These are phyloP conservation scores for Leptinotarsa tumamoca DNA, from an alignment of 2,888 invertebrate species.

Conservation along the genomic window DNA sequence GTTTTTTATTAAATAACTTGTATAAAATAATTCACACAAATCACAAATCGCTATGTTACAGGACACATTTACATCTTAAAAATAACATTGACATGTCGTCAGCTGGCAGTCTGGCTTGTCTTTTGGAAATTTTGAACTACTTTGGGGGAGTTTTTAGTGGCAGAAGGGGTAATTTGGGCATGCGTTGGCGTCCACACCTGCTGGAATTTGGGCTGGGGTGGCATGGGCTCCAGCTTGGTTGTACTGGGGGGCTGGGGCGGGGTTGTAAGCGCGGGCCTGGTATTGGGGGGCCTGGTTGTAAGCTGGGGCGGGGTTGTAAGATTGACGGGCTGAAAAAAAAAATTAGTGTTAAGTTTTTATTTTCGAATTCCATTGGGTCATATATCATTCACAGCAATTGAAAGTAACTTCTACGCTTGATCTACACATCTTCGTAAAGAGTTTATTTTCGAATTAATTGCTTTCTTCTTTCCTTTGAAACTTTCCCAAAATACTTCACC, in stretches of 20 bases:
- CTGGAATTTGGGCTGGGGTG: conserved; percentile 57
- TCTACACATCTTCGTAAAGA: no score
- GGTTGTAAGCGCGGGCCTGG: conserved; percentile 29
- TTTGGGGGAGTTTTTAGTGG: conserved; percentile 39
- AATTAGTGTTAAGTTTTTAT: no score
- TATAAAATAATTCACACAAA: conserved; percentile 46
- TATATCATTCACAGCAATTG: no score
- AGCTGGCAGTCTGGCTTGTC: conserved; percentile 55
- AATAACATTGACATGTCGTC: conserved; percentile 52
- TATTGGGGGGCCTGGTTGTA: conserved; percentile 7
- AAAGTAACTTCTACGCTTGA: no score
- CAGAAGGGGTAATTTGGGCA: conserved; percentile 62
- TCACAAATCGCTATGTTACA: conserved; percentile 48
- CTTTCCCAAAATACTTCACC: no score
- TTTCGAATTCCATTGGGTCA: no score
- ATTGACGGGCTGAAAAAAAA: conserved; percentile 9
- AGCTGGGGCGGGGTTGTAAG: conserved; percentile 40
- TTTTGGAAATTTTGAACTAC: conserved; percentile 26
- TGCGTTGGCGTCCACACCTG: conserved; percentile 57
- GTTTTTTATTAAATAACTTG: conserved; percentile 36
- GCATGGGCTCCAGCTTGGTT: conserved; percentile 45
- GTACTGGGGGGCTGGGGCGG: conserved; percentile 47
- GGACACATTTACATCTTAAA: conserved; percentile 47
- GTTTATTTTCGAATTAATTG: no score
- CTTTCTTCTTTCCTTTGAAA: no score